These are phyloP conservation scores for Cirrhinus mrigala DNA, from an alignment of 2,797 vertebrate species.

Conservation along the genomic window DNA sequence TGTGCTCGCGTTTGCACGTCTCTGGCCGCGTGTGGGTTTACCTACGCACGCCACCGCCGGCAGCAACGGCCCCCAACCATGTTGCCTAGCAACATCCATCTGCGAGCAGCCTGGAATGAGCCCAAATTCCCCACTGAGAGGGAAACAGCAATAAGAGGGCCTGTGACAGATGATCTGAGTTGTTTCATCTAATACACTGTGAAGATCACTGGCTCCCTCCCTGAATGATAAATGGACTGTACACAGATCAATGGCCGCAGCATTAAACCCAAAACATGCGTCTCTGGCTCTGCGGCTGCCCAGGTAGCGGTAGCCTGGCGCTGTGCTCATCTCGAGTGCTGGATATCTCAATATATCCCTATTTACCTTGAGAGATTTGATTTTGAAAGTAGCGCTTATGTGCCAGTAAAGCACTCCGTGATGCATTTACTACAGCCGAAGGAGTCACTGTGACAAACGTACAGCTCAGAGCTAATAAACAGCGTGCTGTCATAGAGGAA, in stretches of 20 bases:
- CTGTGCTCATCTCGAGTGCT: conserved; percentile 65
- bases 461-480: conserved; percentile 2
- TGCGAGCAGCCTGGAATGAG: conserved; percentile 88
- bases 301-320: conserved; percentile 58
- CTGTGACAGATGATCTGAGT: conserved; percentile 90
- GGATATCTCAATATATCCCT: conserved; percentile 54
- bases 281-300: conserved; percentile 73
- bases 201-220: conserved; percentile 91
- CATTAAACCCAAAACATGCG: conserved; percentile 81
- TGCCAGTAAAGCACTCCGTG: background rate
- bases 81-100: conserved; percentile 94
- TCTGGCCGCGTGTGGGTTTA: conserved; percentile 57
- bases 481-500: background rate
- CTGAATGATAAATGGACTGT: conserved; percentile 92
- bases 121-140: conserved; percentile 86
- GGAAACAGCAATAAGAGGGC: conserved; percentile 88
- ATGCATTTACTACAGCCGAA: background rate
- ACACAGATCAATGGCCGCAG: conserved; percentile 88
- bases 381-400: conserved; percentile 7
- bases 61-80: conserved; percentile 76
- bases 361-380: conserved; percentile 42
- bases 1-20: conserved; percentile 10
- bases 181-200: conserved; percentile 94
- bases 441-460: background rate
- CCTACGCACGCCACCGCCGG: conserved; percentile 36